Evolutionary conservation across 2,888 invertebrate species (phyloP), one percentile per base, ranked within the genome.

Genomic region (Crioceris asparagi): DNA sequence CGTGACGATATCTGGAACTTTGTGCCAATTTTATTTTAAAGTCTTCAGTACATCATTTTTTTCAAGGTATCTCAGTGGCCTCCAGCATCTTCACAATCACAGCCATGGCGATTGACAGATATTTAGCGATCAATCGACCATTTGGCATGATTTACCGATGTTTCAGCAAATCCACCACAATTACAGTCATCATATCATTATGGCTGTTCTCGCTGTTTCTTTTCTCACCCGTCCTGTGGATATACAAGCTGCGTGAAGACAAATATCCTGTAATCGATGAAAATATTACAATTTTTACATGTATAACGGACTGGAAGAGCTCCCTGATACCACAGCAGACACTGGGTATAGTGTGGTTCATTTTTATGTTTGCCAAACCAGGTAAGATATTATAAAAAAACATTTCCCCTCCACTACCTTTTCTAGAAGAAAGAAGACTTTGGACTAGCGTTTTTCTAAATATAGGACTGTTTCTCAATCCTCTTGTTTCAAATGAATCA

Each of bases 11-110:
- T n/a, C n/a, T n/a, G n/a, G n/a, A n/a, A n/a, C n/a, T n/a, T n/a
- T n/a, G n/a, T n/a, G n/a, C n/a, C n/a, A n/a, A n/a, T n/a, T n/a
- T n/a, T n/a, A n/a, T n/a, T n/a, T n/a, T n/a, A n/a, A n/a, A n/a
- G n/a, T n/a, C n/a, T n/a, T n/a, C n/a, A n/a, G n/a, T n/a, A n/a
- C n/a, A n/a, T n/a, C n/a, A n/a, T n/a, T 48, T 43, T 46, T 17
- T 55, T 66, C 48, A 65, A 83, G 83, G 81, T 36, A 78, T 82
- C 17, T 76, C 82, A n/a, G 83, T 83, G 3, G 79, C 81, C 0
- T 79, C 82, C 1, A 82, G 83, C 53, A 79, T 85, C 33, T 83
- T 83, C 59, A 84, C 84, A 1, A 82, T 85, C 50, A 79, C 80
- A 1, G 78, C 80, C 1, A 81, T 84, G 79, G 81, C 83, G 4